Conservation (phyloP, 2,113 vertebrate genomes). For the Suncus etruscus region DNA sequence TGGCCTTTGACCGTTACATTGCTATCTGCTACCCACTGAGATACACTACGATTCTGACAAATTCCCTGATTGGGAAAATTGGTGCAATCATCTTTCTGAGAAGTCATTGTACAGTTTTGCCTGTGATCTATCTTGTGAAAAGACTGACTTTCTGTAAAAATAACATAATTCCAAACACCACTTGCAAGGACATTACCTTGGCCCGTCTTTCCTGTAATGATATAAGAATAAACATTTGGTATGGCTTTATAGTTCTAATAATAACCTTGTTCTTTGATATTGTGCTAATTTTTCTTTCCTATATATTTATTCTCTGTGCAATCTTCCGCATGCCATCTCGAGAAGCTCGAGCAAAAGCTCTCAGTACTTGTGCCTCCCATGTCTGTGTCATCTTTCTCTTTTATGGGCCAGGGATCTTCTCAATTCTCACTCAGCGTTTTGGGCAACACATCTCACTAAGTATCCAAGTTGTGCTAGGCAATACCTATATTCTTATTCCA, state of each 20-base stretch:
- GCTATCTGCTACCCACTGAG: conserved; percentile 70
- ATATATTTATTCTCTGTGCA: conserved; percentile 72
- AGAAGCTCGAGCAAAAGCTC: conserved; percentile 74
- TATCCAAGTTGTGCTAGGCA: conserved; percentile 58
- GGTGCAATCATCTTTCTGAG: conserved; percentile 19
- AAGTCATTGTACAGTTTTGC: conserved; percentile 36
- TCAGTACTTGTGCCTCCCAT: conserved; percentile 83
- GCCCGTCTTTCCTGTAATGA: conserved; percentile 47
- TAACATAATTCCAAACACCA: conserved; percentile 46
- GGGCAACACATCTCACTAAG: conserved; percentile 40
- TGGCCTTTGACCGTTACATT: conserved; percentile 70
- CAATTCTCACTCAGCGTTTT: conserved; percentile 68
- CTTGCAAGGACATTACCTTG: conserved; percentile 55
- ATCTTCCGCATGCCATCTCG: conserved; percentile 20
- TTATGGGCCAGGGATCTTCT: conserved; percentile 81
- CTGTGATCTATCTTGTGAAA: conserved; percentile 51
- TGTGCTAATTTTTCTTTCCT: conserved; percentile 52
- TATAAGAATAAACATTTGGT: conserved; percentile 54
- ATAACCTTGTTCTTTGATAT: conserved; percentile 20
- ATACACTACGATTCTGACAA: conserved; percentile 58
- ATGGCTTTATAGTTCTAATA: conserved; percentile 58
- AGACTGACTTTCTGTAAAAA: conserved; percentile 54
- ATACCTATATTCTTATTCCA: conserved; percentile 70
- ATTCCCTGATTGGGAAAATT: not conserved
- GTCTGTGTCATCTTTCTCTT: conserved; percentile 81